phyloP scores from a whole-genome alignment of 2,797 vertebrate species.

The Artibeus lituratus region DNA sequence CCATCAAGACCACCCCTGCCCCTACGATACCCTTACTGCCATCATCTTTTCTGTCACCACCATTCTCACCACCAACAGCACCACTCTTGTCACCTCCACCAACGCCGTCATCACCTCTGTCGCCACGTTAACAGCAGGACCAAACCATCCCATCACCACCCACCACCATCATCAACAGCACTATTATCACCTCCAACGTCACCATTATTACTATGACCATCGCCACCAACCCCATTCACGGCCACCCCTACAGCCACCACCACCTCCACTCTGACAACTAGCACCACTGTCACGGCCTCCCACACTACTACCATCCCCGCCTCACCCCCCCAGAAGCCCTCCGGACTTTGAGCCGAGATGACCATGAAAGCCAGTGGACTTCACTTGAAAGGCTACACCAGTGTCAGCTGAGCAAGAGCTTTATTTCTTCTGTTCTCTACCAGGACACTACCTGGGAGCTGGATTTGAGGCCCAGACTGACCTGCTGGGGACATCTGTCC shows the following conservation, averaged over 20 bases:
- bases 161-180: too few relatives aligned
- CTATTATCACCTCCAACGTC: neutral
- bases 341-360: neutral
- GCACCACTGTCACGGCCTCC: neutral
- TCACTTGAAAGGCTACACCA: neutral
- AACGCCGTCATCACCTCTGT: neutral
- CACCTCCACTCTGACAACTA: neutral
- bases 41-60: too few relatives aligned
- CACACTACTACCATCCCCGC: too few relatives aligned
- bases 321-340: neutral
- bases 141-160: too few relatives aligned
- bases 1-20: neutral
- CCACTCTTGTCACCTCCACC: too few relatives aligned
- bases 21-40: too few relatives aligned
- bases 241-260: neutral
- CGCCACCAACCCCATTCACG: neutral
- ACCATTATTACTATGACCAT: neutral
- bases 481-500: neutral
- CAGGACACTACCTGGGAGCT: neutral
- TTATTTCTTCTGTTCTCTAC: neutral
- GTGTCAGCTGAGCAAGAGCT: neutral
- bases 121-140: neutral
- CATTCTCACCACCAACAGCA: fast-evolving
- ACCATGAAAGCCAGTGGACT: neutral
- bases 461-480: neutral